Evolutionary conservation across 2,888 invertebrate genomes (phyloP), one percentile per base, ranked within the genome.

Genomic region (Craniophora ligustri): DNA sequence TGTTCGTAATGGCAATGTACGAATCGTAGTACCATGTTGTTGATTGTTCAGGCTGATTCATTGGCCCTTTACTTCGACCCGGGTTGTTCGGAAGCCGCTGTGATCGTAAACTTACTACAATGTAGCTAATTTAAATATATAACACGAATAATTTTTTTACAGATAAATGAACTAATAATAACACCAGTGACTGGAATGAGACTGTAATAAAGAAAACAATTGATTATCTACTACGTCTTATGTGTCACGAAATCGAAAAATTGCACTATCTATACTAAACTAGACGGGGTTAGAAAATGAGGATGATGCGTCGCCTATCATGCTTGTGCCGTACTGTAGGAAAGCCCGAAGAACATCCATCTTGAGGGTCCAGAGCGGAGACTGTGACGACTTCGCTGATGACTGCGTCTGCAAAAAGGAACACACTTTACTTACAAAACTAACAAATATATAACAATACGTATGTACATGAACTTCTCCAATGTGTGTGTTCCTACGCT

Each of bases 81-180:
- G n/a, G n/a, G n/a, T n/a, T n/a, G n/a, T n/a, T n/a, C n/a, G n/a
- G n/a, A n/a, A n/a, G n/a, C n/a, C n/a, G n/a, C n/a, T n/a, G n/a
- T n/a, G n/a, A n/a, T n/a, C n/a, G n/a, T n/a, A n/a, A n/a, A n/a
- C n/a, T n/a, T n/a, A n/a, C n/a, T n/a, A n/a, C n/a, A n/a, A n/a
- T n/a, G n/a, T n/a, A n/a, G n/a, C n/a, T n/a, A n/a, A n/a, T n/a
- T n/a, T n/a, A n/a, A n/a, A n/a, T n/a, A n/a, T n/a, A n/a, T n/a
- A n/a, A n/a, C n/a, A n/a, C n/a, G n/a, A n/a, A n/a, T n/a, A n/a
- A n/a, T 53, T 31, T 42, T 13, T 61, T 88, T 86, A 15, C 84
- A 91, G 91, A 84, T 91, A 34, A 76, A 77, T 45, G 89, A 91
- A 63, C 54, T 91, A 14, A 87, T 81, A 2, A 82, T 91, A 35